Evolutionary conservation across 2,797 vertebrate species (phyloP).

Genomic region (Synaphobranchus kaupii): DNA sequence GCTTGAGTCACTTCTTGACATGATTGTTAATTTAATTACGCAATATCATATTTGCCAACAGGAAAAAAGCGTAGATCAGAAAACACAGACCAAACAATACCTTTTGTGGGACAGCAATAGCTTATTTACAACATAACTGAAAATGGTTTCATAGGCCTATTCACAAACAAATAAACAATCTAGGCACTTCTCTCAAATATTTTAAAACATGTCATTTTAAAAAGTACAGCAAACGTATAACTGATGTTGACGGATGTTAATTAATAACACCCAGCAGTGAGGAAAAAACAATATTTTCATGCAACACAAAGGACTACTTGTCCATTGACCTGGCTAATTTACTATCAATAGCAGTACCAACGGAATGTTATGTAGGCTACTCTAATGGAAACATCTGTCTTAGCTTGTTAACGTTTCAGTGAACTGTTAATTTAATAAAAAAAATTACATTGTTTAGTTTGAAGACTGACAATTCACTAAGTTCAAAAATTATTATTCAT

Average conservation of each 20-base stretch:
- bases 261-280: not conserved
- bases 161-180: not conserved
- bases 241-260: not conserved
- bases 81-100: not conserved
- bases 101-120: not conserved
- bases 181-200: not conserved
- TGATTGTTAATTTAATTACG: not conserved
- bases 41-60: not conserved
- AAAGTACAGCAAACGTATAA: not conserved
- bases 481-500: not conserved
- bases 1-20: not conserved
- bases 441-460: not conserved
- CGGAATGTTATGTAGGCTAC: not conserved
- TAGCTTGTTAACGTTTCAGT: not conserved
- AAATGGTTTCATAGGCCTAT: not conserved
- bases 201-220: not conserved
- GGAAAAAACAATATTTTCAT: not conserved
- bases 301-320: not conserved
- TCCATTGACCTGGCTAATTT: not conserved
- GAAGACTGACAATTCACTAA: not conserved
- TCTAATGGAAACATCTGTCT: not conserved
- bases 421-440: not conserved
- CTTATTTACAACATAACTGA: not conserved
- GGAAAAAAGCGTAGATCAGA: not conserved
- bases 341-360: not conserved